Conservation (phyloP, 2,113 vertebrate species). For the Amphiprion ocellaris region DNA sequence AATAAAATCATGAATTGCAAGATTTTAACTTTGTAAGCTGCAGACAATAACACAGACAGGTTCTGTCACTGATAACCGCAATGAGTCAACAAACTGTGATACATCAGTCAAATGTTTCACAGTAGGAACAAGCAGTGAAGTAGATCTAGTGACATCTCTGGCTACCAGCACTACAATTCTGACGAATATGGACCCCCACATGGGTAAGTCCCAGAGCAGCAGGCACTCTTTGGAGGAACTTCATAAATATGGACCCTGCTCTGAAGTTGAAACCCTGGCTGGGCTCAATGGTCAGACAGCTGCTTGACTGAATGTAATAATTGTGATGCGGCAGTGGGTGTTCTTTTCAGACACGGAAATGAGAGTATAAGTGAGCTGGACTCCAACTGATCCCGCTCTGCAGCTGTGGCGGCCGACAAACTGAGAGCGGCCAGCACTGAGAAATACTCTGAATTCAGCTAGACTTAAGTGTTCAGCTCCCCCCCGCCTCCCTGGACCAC, state of each 20-base stretch:
- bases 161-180: constrained; percentile 22
- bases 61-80: not conserved
- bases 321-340: constrained; percentile 46
- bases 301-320: constrained; percentile 46
- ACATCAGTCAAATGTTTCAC: constrained; percentile 9
- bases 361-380: constrained; percentile 43
- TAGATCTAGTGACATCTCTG: not conserved
- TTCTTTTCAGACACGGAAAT: constrained; percentile 57
- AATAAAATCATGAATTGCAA: no score
- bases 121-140: not conserved
- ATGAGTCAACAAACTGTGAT: constrained; percentile 11
- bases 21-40: not conserved
- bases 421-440: constrained; percentile 8
- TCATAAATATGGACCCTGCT: constrained; percentile 13
- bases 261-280: constrained; percentile 33
- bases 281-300: constrained; percentile 24
- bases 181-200: constrained; percentile 1
- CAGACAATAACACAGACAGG: not conserved
- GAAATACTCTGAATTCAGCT: constrained; percentile 43
- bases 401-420: constrained; percentile 51
- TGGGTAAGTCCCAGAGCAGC: constrained; percentile 4
- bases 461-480: not conserved
- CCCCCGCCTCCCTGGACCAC: constrained; percentile 45
- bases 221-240: not conserved
- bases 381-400: constrained; percentile 46